phyloP scores from a whole-genome alignment of 2,888 invertebrate genomes.

The Dryobotodes eremita region DNA sequence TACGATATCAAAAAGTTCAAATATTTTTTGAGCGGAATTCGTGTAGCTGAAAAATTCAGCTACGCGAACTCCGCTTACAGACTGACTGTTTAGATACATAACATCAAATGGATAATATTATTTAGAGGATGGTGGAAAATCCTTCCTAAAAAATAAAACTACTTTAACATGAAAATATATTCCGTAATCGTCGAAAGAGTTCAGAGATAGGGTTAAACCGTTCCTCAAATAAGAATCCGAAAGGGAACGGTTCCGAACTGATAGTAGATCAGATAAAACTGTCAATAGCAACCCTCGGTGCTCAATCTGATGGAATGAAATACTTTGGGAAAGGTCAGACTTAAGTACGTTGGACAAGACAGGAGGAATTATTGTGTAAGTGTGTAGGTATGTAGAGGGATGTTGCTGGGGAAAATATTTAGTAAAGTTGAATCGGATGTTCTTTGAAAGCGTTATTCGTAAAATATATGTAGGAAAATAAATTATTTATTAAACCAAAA shows the following conservation, averaged over 20 bases:
- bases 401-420: not conserved
- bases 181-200: conserved; percentile 49
- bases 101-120: not conserved
- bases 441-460: not conserved
- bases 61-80: not conserved
- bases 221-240: conserved; percentile 68
- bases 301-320: conserved; percentile 70
- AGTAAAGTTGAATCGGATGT: not conserved
- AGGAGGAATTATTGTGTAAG: conserved; percentile 15
- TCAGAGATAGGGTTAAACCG: conserved; percentile 59
- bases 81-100: not conserved
- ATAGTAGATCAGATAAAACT: conserved; percentile 76
- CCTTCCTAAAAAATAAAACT: conserved; percentile 23
- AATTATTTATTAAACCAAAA: too few relatives aligned
- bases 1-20: not conserved
- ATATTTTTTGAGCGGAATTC: not conserved
- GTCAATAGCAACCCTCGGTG: conserved; percentile 73
- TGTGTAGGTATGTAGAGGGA: not conserved
- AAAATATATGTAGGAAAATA: not conserved
- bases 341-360: conserved; percentile 50
- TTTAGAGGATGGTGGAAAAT: not conserved
- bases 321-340: conserved; percentile 64
- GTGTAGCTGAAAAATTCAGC: not conserved
- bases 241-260: conserved; percentile 70
- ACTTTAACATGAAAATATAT: conserved; percentile 44